Evolutionary conservation across 2,888 invertebrate genomes (phyloP).

Genomic region (Trichopoda pennipes): DNA sequence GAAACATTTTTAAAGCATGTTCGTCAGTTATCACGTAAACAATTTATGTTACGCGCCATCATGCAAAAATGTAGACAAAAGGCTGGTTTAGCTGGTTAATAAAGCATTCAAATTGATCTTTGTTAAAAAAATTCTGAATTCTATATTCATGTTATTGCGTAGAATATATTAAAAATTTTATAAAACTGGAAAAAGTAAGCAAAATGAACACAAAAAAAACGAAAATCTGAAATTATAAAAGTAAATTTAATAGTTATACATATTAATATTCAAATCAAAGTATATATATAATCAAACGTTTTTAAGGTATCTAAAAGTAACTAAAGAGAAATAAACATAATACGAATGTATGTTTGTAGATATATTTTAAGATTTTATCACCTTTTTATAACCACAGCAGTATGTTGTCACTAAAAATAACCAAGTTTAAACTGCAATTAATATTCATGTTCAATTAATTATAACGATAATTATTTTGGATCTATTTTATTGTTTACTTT

Average conservation of each 20-base stretch:
- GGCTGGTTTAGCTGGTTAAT: conserved; percentile 90
- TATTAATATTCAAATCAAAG: conserved; percentile 36
- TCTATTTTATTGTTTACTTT: too few species aligned
- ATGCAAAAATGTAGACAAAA: conserved; percentile 98
- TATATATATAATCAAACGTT: conserved; percentile 34
- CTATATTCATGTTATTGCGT: conserved; percentile 43
- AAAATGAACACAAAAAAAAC: conserved; percentile 38
- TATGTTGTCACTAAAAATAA: neutral
- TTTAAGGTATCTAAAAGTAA: conserved; percentile 19
- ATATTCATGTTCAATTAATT: too few species aligned
- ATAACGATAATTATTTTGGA: too few species aligned
- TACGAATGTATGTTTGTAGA: neutral
- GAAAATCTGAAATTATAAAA: conserved; percentile 40
- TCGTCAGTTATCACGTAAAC: conserved; percentile 94
- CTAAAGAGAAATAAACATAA: conserved; percentile 2
- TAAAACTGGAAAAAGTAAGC: conserved; percentile 26
- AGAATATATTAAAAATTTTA: conserved; percentile 35
- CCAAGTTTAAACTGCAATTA: neutral
- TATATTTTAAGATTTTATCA: neutral
- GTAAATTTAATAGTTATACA: conserved; percentile 42
- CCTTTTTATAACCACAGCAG: neutral
- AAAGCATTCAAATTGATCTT: too few species aligned
- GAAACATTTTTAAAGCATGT: conserved; percentile 98
- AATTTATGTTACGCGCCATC: conserved; percentile 96
- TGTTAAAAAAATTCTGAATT: conserved; percentile 18